A percentile compares a stretch with the other conserved stretches of the same genome.
These are phyloP conservation scores for Luidia sarsii DNA, from an alignment of 53 echinoderm and acorn worm species.

Conservation along the genomic window DNA sequence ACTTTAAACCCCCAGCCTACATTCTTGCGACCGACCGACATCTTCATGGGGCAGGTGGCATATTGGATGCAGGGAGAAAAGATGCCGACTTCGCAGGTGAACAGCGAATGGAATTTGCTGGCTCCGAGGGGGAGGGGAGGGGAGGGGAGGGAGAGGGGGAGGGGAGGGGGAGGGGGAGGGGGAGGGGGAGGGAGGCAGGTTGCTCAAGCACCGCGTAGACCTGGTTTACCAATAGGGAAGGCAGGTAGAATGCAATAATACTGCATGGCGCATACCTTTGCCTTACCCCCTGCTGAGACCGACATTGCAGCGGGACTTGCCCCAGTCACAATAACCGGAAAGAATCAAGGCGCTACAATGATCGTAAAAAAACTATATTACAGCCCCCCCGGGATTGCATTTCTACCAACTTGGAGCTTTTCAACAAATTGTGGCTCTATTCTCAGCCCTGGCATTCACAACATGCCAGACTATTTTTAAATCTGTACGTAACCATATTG, in stretches of 20 bases:
- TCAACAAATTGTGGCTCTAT: not conserved
- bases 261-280: not conserved
- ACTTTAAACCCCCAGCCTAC: no score
- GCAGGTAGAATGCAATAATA: no score
- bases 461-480: not conserved
- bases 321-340: not conserved
- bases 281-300: constrained; percentile 22
- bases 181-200: no score
- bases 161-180: no score
- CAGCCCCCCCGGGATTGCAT: not conserved
- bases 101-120: constrained; percentile 1
- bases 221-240: no score
- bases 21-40: no score
- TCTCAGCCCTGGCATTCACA: constrained; percentile 3
- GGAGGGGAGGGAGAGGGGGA: no score
- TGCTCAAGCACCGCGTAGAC: no score
- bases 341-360: not conserved
- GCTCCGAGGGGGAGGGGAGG: constrained; percentile 28
- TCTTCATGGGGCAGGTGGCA: no score
- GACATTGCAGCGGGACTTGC: not conserved
- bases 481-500: no score
- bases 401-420: constrained; percentile 35
- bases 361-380: constrained; percentile 31
- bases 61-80: not conserved
- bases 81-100: not conserved